Conservation (phyloP, 2,113 vertebrate species). For the Tenrec ecaudatus region DNA sequence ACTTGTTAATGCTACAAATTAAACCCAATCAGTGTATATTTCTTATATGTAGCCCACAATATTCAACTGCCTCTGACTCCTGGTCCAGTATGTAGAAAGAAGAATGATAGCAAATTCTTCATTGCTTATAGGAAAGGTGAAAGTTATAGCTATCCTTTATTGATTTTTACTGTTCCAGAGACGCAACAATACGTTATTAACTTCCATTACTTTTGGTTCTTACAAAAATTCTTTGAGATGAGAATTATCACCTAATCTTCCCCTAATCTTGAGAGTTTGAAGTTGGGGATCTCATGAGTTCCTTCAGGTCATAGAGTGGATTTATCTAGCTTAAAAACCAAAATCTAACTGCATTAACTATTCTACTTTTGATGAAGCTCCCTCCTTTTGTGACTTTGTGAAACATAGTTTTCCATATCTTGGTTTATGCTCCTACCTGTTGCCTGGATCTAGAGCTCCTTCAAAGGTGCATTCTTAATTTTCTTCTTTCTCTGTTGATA, state of each 20-base stretch:
- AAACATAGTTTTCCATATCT: neutral
- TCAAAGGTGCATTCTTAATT: neutral
- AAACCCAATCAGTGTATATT: neutral
- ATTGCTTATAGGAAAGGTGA: neutral
- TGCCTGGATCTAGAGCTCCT: neutral
- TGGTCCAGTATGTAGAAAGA: neutral
- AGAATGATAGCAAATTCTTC: no score
- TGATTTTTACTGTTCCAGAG: neutral
- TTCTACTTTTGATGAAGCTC: neutral
- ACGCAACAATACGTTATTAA: neutral
- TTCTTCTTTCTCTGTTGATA: neutral
- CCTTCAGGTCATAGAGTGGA: neutral
- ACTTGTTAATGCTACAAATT: neutral
- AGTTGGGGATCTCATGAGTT: neutral
- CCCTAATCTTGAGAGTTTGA: neutral
- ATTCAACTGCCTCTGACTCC: neutral
- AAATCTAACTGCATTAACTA: neutral
- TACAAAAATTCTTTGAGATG: neutral
- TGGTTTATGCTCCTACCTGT: neutral
- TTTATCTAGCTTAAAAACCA: neutral
- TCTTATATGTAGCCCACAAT: neutral
- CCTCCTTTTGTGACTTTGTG: neutral
- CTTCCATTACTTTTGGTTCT: neutral
- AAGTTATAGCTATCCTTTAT: neutral
- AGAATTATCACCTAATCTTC: neutral